Percentiles rank a stretch among this genome's conserved stretches.
phyloP scores from a whole-genome alignment of 1,140 invertebrate species.

The Cyphomyrmex costatus region DNA sequence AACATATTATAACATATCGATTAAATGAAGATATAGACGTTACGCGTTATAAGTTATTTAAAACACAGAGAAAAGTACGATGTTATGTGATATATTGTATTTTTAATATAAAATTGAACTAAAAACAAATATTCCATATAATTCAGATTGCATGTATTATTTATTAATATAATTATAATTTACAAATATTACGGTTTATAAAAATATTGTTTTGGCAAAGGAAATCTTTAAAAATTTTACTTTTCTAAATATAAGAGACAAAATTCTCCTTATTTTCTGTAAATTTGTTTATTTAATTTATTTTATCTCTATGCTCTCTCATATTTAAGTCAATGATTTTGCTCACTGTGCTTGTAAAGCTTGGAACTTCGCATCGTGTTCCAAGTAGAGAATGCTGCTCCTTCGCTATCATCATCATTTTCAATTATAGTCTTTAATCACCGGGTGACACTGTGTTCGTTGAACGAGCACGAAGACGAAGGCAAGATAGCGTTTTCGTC shows the following conservation, averaged over 20 bases:
- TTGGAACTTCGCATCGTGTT: slow-evolving; percentile 70
- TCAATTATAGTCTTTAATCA: slow-evolving; percentile 81
- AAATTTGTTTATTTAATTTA: not conserved
- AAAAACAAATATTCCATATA: not conserved
- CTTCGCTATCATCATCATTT: slow-evolving; percentile 79
- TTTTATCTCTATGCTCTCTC: not conserved
- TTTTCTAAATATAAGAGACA: not conserved
- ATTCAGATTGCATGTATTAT: not conserved
- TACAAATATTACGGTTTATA: not conserved
- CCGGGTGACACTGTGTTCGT: slow-evolving; percentile 66
- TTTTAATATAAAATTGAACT: not conserved
- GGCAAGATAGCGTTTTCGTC: not conserved
- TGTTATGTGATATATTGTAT: too few relatives aligned
- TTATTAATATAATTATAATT: not conserved
- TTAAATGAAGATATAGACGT: not conserved
- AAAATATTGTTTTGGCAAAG: not conserved
- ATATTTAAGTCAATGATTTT: slow-evolving; percentile 30
- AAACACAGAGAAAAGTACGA: not conserved
- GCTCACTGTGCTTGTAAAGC: not conserved
- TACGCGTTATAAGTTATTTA: not conserved
- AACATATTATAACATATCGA: not conserved
- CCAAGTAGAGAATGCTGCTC: slow-evolving; percentile 66
- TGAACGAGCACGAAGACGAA: slow-evolving; percentile 19
- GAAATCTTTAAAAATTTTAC: not conserved
- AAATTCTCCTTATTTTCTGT: not conserved